Percentiles rank a stretch among this genome's conserved stretches.
phyloP scores from a whole-genome alignment of 2,113 vertebrate genomes.

The Cygnus atratus region DNA sequence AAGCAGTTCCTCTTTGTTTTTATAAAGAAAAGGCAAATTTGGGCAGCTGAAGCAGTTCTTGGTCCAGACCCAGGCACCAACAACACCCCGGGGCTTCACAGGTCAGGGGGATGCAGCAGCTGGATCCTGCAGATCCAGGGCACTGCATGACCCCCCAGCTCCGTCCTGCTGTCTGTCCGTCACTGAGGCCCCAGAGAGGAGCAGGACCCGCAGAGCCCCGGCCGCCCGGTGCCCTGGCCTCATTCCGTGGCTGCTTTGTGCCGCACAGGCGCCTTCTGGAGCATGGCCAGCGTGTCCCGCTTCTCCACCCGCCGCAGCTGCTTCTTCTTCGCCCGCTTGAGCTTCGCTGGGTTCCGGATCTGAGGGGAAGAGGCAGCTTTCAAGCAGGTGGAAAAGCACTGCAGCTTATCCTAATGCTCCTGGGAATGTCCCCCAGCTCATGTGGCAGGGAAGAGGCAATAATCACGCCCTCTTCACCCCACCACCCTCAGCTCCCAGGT shows the following conservation, averaged over 20 bases:
- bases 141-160: not conserved
- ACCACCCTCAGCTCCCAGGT: fast-evolving
- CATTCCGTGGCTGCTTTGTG: not conserved
- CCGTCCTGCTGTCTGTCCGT: not conserved
- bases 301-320: slow-evolving; percentile 89
- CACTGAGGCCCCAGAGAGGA: fast-evolving
- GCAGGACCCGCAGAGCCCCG: fast-evolving
- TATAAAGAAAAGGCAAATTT: not conserved
- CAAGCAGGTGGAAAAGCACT: not conserved
- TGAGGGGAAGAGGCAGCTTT: not conserved
- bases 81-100: not conserved
- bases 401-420: not conserved
- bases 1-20: not conserved
- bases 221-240: not conserved
- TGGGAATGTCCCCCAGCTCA: not conserved
- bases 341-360: slow-evolving; percentile 91
- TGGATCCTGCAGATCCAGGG: fast-evolving
- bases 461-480: not conserved
- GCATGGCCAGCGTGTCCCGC: slow-evolving; percentile 85
- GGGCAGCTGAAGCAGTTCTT: not conserved
- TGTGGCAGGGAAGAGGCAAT: no score
- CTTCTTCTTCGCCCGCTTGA: slow-evolving; percentile 93
- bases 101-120: not conserved
- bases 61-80: fast-evolving
- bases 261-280: slow-evolving; percentile 66